A percentile compares a stretch with the other conserved stretches of the same genome.
Conservation (phyloP, 2,888 invertebrate species). For the Orthosia incerta region DNA sequence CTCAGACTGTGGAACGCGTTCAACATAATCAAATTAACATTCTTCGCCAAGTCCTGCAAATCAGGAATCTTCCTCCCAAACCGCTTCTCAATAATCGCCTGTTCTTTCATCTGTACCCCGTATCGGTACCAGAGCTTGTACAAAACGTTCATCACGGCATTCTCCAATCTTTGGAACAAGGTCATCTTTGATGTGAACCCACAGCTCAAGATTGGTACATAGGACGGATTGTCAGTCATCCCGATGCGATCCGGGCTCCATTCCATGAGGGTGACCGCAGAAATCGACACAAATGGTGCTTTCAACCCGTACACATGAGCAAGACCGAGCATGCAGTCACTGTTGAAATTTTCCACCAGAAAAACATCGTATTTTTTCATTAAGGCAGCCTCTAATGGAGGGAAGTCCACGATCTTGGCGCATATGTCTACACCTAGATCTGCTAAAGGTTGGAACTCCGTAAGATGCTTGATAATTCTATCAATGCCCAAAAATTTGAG, state of each 20-base stretch:
- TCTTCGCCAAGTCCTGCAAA: conserved; percentile 86
- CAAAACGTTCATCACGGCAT: conserved; percentile 76
- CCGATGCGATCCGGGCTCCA: conserved; percentile 33
- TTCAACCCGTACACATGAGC: conserved; percentile 86
- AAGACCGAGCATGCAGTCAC: conserved; percentile 92
- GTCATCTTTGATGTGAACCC: conserved; percentile 86
- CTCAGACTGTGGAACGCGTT: conserved; percentile 92
- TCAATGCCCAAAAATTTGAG: conserved; percentile 26
- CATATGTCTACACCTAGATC: conserved; percentile 24
- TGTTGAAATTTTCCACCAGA: conserved; percentile 92
- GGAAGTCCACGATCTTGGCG: conserved; percentile 33
- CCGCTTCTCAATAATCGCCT: conserved; percentile 81
- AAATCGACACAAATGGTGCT: conserved; percentile 12
- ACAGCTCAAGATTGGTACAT: conserved; percentile 89
- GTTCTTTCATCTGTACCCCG: conserved; percentile 78
- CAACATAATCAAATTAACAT: conserved; percentile 89
- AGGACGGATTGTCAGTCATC: conserved; percentile 69
- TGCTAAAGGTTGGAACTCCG: conserved; percentile 28
- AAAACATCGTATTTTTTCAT: conserved; percentile 86
- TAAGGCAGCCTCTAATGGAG: conserved; percentile 19
- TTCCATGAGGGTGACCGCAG: conserved; percentile 13
- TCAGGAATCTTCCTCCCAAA: conserved; percentile 88
- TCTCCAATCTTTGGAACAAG: conserved; percentile 87
- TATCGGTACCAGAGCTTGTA: conserved; percentile 81
- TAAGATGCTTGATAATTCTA: conserved; percentile 21